Percentiles rank a stretch among this genome's conserved stretches.
Conservation (phyloP, 2,797 vertebrate species). For the Glyptemys insculpta region DNA sequence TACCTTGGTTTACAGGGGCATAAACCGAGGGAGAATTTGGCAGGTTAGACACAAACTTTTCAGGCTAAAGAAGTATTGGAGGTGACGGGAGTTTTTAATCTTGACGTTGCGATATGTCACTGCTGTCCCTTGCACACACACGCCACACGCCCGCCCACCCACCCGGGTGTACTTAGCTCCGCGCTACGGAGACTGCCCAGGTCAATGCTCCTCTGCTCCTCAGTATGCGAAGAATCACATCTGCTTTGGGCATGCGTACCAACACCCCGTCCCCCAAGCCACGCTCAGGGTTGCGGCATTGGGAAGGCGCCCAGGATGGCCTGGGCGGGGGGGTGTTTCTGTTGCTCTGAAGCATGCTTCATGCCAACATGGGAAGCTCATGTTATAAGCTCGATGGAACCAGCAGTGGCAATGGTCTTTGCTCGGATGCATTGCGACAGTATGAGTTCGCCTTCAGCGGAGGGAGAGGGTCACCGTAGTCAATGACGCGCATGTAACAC, state of each 20-base stretch:
- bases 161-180: background rate
- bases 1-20: background rate
- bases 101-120: background rate
- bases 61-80: background rate
- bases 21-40: background rate
- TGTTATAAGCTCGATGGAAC: background rate
- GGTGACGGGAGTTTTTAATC: background rate
- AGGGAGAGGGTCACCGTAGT: background rate
- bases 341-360: conserved; percentile 18
- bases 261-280: background rate
- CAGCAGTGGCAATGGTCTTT: background rate
- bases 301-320: background rate
- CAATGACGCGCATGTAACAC: background rate
- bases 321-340: background rate
- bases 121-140: background rate
- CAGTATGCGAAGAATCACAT: background rate
- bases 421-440: background rate
- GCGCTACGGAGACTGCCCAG: background rate
- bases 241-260: conserved; percentile 23
- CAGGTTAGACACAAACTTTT: background rate
- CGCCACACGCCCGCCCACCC: background rate
- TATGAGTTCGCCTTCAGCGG: background rate
- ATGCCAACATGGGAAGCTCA: conserved; percentile 25
- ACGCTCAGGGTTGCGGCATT: background rate
- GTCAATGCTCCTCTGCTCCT: background rate